phyloP scores from a whole-genome alignment of 1,140 invertebrate genomes.

The Hydropsyche tenuis region DNA sequence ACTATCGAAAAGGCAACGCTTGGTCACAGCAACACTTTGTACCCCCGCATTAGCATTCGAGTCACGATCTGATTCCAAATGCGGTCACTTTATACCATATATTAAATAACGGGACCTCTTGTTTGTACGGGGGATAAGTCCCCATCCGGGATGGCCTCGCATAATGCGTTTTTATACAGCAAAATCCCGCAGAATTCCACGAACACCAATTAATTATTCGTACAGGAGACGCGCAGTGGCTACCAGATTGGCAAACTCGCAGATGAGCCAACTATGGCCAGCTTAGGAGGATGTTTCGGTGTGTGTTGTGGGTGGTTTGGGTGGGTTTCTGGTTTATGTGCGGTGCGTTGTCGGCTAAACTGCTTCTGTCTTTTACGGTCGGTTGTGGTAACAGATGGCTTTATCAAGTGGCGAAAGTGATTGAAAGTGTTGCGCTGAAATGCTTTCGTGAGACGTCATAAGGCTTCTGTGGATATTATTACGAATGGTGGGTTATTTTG shows the following conservation, averaged over 20 bases:
- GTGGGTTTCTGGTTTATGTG: background rate
- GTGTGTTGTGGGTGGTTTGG: background rate
- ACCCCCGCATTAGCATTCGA: conserved; percentile 7
- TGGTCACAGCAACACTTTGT: background rate
- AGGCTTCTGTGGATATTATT: conserved; percentile 1
- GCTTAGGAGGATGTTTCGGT: no score
- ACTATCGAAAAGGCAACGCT: no score
- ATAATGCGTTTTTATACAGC: background rate
- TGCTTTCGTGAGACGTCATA: background rate
- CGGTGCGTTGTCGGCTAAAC: background rate
- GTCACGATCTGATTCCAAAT: background rate
- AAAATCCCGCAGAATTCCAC: no score
- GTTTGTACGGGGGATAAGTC: background rate
- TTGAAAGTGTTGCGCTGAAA: conserved; percentile 17
- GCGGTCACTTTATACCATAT: conserved; percentile 2
- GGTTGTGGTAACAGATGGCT: conserved; percentile 14
- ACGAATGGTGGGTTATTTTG: background rate
- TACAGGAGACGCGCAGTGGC: no score
- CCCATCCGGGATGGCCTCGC: no score
- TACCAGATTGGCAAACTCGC: no score
- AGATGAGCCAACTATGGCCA: no score
- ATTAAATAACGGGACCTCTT: conserved; percentile 7
- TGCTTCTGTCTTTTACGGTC: conserved; percentile 1
- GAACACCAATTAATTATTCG: no score
- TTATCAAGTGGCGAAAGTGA: conserved; percentile 22